Base-by-base conservation (phyloP, 2,888 invertebrate species). In the Synergus gifuensis region DNA sequence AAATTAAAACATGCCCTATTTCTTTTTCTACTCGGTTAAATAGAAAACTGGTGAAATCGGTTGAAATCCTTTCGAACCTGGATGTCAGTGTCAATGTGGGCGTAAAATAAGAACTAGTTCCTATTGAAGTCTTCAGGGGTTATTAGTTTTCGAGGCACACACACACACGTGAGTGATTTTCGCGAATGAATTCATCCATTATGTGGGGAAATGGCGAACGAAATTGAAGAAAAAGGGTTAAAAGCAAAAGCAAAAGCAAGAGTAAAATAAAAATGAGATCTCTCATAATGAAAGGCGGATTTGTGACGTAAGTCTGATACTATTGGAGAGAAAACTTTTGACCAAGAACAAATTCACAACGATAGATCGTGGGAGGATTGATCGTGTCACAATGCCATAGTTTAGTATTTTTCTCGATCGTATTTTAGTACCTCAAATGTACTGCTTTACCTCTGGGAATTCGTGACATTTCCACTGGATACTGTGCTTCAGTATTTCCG, bases 61-160 rank as follows among this genome's bases (percentile, higher is more conserved):
- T 54, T 54, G 73, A 54, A 54, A 73, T 73, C n/a, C 54, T 73
- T 69, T 54, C 11, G 16, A 54, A 73, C 36, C 46, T 12, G 69
- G 14, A 28, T 69, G 54, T 73, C 28, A 73, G 36, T 54, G 28
- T 36, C 28, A 73, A 54, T 73, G 54, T 54, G 73, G 73, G 49
- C 73, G 49, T 36, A 54, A 73, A 73, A 73, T 73, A 54, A 54
- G 73, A 73, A 73, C 73, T 73, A 73, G 49, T 73, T 73, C 54
- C 36, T 36, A 54, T 54, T 73, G 73, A 73, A 54, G n/a, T 49
- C 49, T 73, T 73, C n/a, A 16, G n/a, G 28, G n/a, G 49, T 73
- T 73, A 54, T 73, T 73, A 54, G 73, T 73, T 49, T 73, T 73
- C 36, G 36, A n/a, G 28, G 69, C 46, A 49, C 28, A 28, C 69